Conservation (phyloP, 2,113 vertebrate genomes). For the Dolichotis patagonum region DNA sequence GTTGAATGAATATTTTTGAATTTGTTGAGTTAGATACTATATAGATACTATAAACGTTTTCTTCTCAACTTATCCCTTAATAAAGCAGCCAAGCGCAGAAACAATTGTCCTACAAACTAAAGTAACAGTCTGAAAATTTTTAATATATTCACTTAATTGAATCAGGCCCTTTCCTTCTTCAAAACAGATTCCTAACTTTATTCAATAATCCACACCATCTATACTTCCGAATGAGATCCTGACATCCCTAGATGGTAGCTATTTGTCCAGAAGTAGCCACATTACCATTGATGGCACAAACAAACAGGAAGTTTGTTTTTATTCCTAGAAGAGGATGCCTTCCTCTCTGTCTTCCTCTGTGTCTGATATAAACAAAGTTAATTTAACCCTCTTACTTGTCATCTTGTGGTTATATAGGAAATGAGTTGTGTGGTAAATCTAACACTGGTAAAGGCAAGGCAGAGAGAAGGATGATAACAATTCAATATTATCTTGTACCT, state of each 20-base stretch:
- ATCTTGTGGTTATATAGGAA: neutral
- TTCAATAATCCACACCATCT: neutral
- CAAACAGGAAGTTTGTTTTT: neutral
- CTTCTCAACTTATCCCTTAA: neutral
- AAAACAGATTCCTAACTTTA: neutral
- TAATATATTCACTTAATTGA: slow-evolving; percentile 26
- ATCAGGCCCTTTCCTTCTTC: neutral
- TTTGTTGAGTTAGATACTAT: slow-evolving; percentile 5
- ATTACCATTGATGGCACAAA: neutral
- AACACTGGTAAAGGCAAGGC: neutral
- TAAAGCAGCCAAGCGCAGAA: neutral
- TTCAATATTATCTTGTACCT: neutral
- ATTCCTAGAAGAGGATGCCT: neutral
- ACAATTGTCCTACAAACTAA: neutral
- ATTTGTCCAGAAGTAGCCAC: neutral
- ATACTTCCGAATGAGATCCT: neutral
- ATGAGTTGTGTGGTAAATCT: neutral
- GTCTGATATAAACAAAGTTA: slow-evolving; percentile 5
- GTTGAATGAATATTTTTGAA: slow-evolving; percentile 21
- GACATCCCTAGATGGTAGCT: neutral
- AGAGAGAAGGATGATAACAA: neutral
- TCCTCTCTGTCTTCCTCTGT: neutral
- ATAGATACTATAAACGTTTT: neutral
- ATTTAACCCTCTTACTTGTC: neutral
- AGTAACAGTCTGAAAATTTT: neutral